Conservation (phyloP, 2,888 invertebrate species). For the Diaperis boleti region DNA sequence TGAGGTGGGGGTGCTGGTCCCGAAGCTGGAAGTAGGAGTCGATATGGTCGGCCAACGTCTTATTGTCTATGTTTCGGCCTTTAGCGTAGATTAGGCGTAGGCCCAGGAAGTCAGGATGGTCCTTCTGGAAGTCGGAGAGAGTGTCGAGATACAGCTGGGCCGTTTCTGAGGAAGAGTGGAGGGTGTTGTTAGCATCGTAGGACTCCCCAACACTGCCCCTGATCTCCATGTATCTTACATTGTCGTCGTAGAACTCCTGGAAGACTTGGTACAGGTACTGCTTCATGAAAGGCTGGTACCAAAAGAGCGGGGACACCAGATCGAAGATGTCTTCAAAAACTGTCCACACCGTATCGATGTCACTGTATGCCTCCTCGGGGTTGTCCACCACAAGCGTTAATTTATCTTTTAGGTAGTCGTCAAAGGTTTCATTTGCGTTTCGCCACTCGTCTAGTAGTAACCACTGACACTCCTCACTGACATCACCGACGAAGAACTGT, state of each 20-base stretch:
- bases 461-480: constrained; percentile 23
- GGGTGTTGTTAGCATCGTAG: constrained; percentile 71
- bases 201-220: constrained; percentile 68
- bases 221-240: constrained; percentile 74
- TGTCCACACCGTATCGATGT: constrained; percentile 67
- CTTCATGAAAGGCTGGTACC: constrained; percentile 70
- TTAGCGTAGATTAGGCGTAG: constrained; percentile 75
- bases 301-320: constrained; percentile 63
- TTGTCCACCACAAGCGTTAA: constrained; percentile 68
- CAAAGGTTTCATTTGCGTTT: constrained; percentile 62
- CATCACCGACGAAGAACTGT: constrained; percentile 61
- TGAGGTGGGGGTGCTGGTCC: constrained; percentile 68
- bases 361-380: constrained; percentile 56
- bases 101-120: constrained; percentile 72
- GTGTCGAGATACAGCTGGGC: constrained; percentile 67
- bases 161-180: constrained; percentile 66
- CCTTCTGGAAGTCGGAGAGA: constrained; percentile 67
- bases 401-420: constrained; percentile 67
- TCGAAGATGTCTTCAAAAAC: constrained; percentile 69
- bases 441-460: constrained; percentile 25
- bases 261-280: constrained; percentile 71
- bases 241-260: constrained; percentile 72
- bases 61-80: constrained; percentile 59
- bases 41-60: constrained; percentile 59
- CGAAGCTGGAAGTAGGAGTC: constrained; percentile 27